Percentiles rank a stretch among this genome's conserved stretches.
Conservation (phyloP, 2,113 vertebrate genomes). For the Himantopus leucocephalus region DNA sequence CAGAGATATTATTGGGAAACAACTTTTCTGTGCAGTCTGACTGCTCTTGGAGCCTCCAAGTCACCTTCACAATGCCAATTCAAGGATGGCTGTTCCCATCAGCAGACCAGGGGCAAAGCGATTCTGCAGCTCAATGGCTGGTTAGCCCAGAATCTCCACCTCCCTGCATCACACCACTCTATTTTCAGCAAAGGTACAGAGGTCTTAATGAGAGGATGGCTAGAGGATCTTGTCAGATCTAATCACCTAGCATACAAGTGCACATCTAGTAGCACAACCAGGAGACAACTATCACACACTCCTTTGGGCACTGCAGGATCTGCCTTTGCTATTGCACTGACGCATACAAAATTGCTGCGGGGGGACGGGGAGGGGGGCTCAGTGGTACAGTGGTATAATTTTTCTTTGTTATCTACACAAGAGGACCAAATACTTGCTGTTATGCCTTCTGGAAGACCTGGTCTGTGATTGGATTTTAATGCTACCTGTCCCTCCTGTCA, state of each 20-base stretch:
- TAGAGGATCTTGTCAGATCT: background rate
- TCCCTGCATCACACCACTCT: background rate
- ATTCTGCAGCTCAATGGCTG: background rate
- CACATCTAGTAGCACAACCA: background rate
- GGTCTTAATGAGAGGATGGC: background rate
- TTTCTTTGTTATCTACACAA: background rate
- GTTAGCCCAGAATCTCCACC: background rate
- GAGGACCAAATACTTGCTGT: background rate
- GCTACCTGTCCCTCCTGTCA: background rate
- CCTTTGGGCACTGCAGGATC: background rate
- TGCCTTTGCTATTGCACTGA: background rate
- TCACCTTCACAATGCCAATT: no score
- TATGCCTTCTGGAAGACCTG: background rate
- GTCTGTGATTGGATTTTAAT: background rate
- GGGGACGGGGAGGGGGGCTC: no score
- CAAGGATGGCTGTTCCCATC: background rate
- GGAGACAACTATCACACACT: background rate
- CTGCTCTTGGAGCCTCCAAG: background rate
- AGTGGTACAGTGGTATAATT: background rate
- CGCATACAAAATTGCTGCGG: background rate
- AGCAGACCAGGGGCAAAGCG: accelerated
- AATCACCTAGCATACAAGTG: background rate
- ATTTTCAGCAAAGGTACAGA: background rate
- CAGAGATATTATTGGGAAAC: background rate
- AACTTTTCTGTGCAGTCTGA: background rate